Percentiles rank a stretch among this genome's conserved stretches.
phyloP scores from a whole-genome alignment of 2,797 vertebrate species.

The Lerista edwardsae region DNA sequence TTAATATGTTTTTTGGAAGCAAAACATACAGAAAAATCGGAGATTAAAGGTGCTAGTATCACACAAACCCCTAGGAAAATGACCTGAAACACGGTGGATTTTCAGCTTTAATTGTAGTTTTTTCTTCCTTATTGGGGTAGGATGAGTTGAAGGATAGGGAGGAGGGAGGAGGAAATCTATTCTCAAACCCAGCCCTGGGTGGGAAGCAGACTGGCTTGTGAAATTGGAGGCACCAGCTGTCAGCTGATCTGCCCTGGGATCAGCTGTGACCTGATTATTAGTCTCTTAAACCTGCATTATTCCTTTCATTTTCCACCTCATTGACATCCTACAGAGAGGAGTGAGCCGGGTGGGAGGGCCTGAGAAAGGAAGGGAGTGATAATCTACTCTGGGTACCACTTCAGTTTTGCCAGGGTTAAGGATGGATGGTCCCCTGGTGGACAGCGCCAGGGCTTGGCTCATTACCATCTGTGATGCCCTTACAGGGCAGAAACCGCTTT shows the following conservation, averaged over 20 bases:
- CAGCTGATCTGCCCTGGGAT: constrained; percentile 74
- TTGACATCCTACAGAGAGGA: constrained; percentile 69
- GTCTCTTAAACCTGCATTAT: constrained; percentile 79
- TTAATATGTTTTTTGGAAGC: constrained; percentile 47
- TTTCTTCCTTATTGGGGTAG: background rate
- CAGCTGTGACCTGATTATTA: constrained; percentile 84
- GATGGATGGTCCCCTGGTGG: constrained; percentile 62
- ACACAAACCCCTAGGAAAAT: constrained; percentile 5
- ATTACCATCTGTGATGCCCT: constrained; percentile 59
- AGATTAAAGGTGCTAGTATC: constrained; percentile 17
- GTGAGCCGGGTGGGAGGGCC: constrained; percentile 53
- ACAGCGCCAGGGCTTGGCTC: constrained; percentile 48
- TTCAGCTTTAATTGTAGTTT: background rate
- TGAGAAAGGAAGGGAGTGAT: constrained; percentile 72
- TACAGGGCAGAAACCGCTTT: constrained; percentile 38
- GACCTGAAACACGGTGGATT: constrained; percentile 34
- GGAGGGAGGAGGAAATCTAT: constrained; percentile 29
- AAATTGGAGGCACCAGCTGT: constrained; percentile 75
- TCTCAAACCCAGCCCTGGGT: constrained; percentile 45
- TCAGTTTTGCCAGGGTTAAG: constrained; percentile 72
- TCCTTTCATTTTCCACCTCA: constrained; percentile 83
- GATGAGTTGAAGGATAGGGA: background rate
- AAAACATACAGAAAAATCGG: constrained; percentile 27
- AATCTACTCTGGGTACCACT: constrained; percentile 71
- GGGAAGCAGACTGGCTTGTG: constrained; percentile 47